These are phyloP conservation scores for Cherax quadricarinatus DNA, from an alignment of 1,140 invertebrate species.

Conservation along the genomic window DNA sequence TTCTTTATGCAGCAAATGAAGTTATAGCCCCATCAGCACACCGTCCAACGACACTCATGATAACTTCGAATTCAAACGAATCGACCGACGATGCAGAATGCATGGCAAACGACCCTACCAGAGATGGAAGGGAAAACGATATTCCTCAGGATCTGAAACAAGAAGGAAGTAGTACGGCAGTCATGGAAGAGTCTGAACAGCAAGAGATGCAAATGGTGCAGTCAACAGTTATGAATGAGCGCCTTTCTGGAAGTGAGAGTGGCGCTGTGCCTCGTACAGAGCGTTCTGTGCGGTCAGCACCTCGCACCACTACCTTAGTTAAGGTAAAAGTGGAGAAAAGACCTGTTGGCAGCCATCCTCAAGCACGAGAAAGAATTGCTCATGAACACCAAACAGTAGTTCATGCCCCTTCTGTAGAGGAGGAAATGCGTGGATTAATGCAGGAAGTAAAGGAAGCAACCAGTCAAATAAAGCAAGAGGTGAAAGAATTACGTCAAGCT, in stretches of 20 bases:
- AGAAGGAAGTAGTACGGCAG: constrained; percentile 49
- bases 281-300: constrained; percentile 53
- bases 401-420: constrained; percentile 67
- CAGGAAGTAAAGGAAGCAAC: constrained; percentile 79
- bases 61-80: constrained; percentile 72
- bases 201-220: constrained; percentile 24
- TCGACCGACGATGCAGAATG: constrained; percentile 71
- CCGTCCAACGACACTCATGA: constrained; percentile 72
- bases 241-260: constrained; percentile 46
- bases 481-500: constrained; percentile 77
- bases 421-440: constrained; percentile 78
- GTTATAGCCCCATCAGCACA: constrained; percentile 62
- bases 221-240: constrained; percentile 21
- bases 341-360: constrained; percentile 49
- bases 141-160: constrained; percentile 39
- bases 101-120: constrained; percentile 61
- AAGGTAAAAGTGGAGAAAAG: constrained; percentile 73
- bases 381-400: constrained; percentile 51
- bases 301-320: constrained; percentile 70
- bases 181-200: constrained; percentile 31
- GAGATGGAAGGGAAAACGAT: constrained; percentile 62
- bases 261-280: constrained; percentile 55
- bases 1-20: constrained; percentile 32
- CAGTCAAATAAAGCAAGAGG: constrained; percentile 79
- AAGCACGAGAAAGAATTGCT: constrained; percentile 44